A percentile compares a stretch with the other conserved stretches of the same genome.
phyloP scores from a whole-genome alignment of 2,797 vertebrate genomes.

The Spizella passerina region DNA sequence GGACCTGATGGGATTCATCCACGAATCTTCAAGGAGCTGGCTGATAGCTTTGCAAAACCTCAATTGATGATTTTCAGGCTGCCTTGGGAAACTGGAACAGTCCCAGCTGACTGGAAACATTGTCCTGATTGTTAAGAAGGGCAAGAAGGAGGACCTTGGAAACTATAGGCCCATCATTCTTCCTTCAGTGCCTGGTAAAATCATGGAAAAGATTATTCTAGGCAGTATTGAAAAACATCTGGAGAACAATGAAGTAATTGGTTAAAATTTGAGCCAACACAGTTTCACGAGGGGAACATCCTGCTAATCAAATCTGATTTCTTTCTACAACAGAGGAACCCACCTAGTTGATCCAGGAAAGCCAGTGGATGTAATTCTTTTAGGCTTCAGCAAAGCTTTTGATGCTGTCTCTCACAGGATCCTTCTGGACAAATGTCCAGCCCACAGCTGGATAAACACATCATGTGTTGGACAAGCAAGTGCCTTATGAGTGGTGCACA shows the following conservation, averaged over 20 bases:
- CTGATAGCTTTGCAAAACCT: neutral
- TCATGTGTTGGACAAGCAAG: rapidly evolving
- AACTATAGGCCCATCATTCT: neutral
- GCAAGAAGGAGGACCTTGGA: neutral
- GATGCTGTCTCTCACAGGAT: neutral
- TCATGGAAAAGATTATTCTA: neutral
- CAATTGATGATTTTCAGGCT: rapidly evolving
- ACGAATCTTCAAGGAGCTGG: neutral
- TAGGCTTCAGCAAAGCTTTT: neutral
- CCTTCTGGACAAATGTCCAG: neutral
- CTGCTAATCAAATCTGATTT: neutral
- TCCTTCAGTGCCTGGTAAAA: neutral
- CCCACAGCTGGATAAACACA: neutral
- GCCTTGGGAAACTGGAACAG: neutral
- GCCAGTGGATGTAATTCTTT: neutral
- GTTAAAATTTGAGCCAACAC: neutral
- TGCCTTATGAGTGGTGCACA: neutral
- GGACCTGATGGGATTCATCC: neutral
- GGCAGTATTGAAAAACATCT: neutral
- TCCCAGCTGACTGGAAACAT: neutral
- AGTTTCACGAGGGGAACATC: neutral
- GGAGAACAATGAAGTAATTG: neutral
- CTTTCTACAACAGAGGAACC: neutral
- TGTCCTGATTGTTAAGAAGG: neutral
- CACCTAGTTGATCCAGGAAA: neutral